phyloP scores from a whole-genome alignment of 2,113 vertebrate genomes.

The Ploceus nigricollis region DNA sequence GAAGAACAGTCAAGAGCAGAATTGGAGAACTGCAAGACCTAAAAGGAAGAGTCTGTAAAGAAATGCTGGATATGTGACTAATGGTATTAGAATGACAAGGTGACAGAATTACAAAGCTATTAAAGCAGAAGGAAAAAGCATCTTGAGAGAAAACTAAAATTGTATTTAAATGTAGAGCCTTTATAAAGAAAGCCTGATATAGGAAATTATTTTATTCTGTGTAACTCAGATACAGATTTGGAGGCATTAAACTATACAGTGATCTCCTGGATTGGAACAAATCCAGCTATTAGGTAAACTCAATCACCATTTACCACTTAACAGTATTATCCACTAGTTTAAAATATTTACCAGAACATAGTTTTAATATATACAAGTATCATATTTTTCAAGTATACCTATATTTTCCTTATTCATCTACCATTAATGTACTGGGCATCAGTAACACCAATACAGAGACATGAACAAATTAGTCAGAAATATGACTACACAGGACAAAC shows the following conservation, averaged over 20 bases:
- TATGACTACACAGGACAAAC: not conserved
- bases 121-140: not conserved
- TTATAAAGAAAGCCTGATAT: not conserved
- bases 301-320: not conserved
- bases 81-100: not conserved
- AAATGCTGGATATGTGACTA: not conserved
- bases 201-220: not conserved
- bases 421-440: not conserved
- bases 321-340: not conserved
- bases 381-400: not conserved
- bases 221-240: not conserved
- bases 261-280: not conserved
- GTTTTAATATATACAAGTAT: not conserved
- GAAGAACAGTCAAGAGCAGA: not conserved
- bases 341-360: not conserved
- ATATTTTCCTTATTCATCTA: not conserved
- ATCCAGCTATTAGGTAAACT: not conserved
- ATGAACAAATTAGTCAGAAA: not conserved
- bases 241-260: not conserved
- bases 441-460: not conserved
- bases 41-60: not conserved
- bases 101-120: not conserved
- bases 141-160: not conserved
- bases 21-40: not conserved
- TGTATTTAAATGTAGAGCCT: not conserved